Conservation (phyloP, 2,888 invertebrate species). For the Philopedon plagiatum region DNA sequence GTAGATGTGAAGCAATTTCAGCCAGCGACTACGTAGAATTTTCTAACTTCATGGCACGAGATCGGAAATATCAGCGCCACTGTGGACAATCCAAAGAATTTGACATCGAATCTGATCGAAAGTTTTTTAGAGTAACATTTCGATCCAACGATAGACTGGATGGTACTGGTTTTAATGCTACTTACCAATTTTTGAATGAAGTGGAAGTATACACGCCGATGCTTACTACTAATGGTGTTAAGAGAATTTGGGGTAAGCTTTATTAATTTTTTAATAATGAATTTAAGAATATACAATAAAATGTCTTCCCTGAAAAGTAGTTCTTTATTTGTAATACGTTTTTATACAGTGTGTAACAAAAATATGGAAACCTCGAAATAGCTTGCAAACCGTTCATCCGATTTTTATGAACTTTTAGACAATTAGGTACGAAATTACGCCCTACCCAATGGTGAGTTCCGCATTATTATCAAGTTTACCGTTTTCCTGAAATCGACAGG, state of each 20-base stretch:
- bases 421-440: too few relatives aligned
- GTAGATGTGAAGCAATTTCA: constrained; percentile 89
- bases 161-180: constrained; percentile 94
- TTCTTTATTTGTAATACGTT: too few relatives aligned
- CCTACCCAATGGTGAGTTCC: too few relatives aligned
- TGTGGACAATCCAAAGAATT: constrained; percentile 90
- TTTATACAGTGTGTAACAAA: too few relatives aligned
- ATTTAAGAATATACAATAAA: too few relatives aligned
- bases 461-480: too few relatives aligned
- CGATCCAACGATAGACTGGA: constrained; percentile 94
- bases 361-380: too few relatives aligned
- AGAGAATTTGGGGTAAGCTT: constrained; percentile 33
- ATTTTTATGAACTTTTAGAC: too few relatives aligned
- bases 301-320: too few relatives aligned
- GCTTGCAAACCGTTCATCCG: too few relatives aligned
- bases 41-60: constrained; percentile 92
- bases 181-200: constrained; percentile 87
- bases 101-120: constrained; percentile 88
- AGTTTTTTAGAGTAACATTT: constrained; percentile 96
- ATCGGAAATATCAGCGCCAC: constrained; percentile 89
- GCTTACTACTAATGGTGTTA: constrained; percentile 45
- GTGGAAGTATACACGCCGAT: constrained; percentile 73
- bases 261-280: neutral
- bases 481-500: too few relatives aligned
- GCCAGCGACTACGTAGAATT: constrained; percentile 97